Conservation (phyloP, 1,140 invertebrate genomes). For the Drosophila grimshawi region DNA sequence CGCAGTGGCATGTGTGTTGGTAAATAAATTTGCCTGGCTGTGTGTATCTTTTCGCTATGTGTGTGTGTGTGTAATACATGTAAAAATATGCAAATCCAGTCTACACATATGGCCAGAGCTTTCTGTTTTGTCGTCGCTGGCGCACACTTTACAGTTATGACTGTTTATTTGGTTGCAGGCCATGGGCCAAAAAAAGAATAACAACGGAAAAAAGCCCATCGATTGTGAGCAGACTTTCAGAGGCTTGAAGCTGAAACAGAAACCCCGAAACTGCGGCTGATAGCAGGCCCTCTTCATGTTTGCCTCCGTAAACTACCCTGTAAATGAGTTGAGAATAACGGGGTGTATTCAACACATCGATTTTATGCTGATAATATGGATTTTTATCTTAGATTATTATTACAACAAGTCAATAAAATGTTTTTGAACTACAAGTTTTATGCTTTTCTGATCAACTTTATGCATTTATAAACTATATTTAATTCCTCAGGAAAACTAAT, state of each 20-base stretch:
- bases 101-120: conserved; percentile 69
- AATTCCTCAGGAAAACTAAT: too few species aligned
- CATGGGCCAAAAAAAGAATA: conserved; percentile 31
- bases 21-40: conserved; percentile 64
- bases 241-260: conserved; percentile 6
- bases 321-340: too few species aligned
- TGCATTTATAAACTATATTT: too few species aligned
- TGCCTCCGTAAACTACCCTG: conserved; percentile 7
- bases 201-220: conserved; percentile 31
- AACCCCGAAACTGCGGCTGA: conserved; percentile 2
- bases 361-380: too few species aligned
- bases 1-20: conserved; percentile 37
- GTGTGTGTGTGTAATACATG: conserved; percentile 42
- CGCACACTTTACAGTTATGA: conserved; percentile 74
- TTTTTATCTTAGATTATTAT: too few species aligned
- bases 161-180: conserved; percentile 58
- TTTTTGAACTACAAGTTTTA: too few species aligned
- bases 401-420: too few species aligned
- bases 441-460: too few species aligned
- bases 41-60: conserved; percentile 4
- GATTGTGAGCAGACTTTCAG: conserved; percentile 44
- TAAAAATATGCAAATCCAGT: conserved; percentile 78
- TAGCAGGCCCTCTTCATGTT: not conserved
- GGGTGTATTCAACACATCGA: not conserved
- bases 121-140: conserved; percentile 55